Percentiles rank a stretch among this genome's conserved stretches.
phyloP scores from a whole-genome alignment of 2,888 invertebrate species.

The Orthosia incerta region DNA sequence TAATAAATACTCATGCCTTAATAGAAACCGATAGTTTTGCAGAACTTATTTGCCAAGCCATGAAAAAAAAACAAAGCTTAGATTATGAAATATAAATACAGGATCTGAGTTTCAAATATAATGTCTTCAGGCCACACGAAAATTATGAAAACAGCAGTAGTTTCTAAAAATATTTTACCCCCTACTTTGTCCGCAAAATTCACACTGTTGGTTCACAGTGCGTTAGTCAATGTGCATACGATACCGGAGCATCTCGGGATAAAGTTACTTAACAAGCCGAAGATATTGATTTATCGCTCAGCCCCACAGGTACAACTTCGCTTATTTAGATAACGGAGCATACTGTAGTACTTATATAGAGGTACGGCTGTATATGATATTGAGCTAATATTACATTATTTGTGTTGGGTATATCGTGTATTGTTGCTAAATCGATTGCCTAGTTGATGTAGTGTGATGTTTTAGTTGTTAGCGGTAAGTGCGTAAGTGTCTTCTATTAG shows the following conservation, averaged over 20 bases:
- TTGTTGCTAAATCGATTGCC: constrained; percentile 1
- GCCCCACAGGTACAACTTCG: constrained; percentile 80
- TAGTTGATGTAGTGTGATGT: constrained; percentile 2
- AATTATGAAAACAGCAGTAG: no score
- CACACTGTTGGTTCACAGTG: constrained; percentile 66
- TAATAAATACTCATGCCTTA: no score
- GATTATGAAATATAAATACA: no score
- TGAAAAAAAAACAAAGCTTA: background rate
- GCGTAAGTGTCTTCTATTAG: background rate
- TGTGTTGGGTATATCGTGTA: constrained; percentile 27
- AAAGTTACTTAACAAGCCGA: constrained; percentile 85
- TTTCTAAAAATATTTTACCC: background rate
- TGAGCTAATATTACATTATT: constrained; percentile 37
- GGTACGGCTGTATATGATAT: background rate
- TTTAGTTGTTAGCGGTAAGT: background rate
- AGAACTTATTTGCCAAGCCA: background rate
- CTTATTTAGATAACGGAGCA: constrained; percentile 64
- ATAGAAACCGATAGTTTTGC: background rate
- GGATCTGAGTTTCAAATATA: no score
- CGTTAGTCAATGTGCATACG: constrained; percentile 79
- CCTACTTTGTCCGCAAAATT: constrained; percentile 37
- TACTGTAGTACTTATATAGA: constrained; percentile 4
- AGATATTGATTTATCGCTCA: constrained; percentile 86
- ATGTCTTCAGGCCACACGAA: no score
- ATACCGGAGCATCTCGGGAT: constrained; percentile 81